phyloP scores from a whole-genome alignment of 2,797 vertebrate species.

The Sus cebifrons region DNA sequence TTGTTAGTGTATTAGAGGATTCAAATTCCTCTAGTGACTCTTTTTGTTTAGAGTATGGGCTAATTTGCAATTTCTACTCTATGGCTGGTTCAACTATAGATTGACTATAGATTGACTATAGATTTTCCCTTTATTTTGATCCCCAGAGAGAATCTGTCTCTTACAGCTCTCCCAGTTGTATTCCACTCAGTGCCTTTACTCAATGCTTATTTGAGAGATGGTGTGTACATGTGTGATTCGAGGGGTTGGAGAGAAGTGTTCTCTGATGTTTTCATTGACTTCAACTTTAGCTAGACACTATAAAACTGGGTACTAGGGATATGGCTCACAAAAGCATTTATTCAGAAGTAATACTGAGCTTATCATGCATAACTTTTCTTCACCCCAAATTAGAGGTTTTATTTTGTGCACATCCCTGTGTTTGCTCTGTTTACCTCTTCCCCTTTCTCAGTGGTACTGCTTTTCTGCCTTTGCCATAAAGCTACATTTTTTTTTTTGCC shows the following conservation, averaged over 20 bases:
- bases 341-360: no score
- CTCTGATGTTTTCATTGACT: neutral
- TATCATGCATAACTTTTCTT: neutral
- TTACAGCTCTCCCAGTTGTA: neutral
- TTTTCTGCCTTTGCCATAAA: neutral
- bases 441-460: neutral
- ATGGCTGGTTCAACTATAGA: neutral
- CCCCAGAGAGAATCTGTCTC: neutral
- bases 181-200: neutral
- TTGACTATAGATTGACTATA: neutral
- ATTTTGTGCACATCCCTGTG: neutral
- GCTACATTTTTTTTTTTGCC: neutral
- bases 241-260: fast-evolving
- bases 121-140: neutral
- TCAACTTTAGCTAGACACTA: neutral
- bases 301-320: neutral
- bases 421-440: neutral
- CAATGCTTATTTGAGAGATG: neutral
- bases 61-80: neutral
- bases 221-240: neutral
- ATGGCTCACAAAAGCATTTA: neutral
- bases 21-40: neutral
- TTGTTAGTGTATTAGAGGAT: neutral
- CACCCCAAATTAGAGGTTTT: neutral
- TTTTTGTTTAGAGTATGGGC: neutral